Evolutionary conservation across 2,888 invertebrate genomes (phyloP), one percentile per base, ranked within the genome.

Genomic region (Alsophila aescularia): DNA sequence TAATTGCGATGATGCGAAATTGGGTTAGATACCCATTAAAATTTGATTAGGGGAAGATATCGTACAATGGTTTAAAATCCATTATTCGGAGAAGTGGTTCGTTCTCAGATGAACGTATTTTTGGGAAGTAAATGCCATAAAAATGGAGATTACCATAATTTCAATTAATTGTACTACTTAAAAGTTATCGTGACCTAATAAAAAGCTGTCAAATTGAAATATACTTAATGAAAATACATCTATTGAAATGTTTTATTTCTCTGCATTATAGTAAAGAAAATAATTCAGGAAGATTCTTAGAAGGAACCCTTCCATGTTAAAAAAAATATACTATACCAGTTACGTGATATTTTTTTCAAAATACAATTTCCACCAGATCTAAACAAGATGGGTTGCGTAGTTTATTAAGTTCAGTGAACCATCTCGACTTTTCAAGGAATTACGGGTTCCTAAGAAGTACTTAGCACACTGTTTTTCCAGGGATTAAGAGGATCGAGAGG

Each of bases 1-100:
- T 53, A 53, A 53, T 53, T 53, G 16, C 13, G 35, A 41, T 42
- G 47, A 53, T 47, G 29, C 9, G 18, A 43, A 43, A 41, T 41
- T 40, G 43, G 45, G 45, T 12, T 40, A 21, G 16, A 37, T 37
- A 29, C 10, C 29, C 10, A 29, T 29, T 27, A 4, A 9, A 27
- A 27, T 9, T 27, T 27, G 1, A 29, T 10, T 21, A 8, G 2
- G 9, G 3, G 27, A 27, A 9, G 2, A 29, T 29, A 29, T 32
- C 13, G 32, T 12, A 6, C 2, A 29, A n/a, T 29, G 10, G 29
- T 29, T 29, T n/a, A 2, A 32, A 32, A 32, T 32, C 13, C 12
- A 12, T 12, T 32, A 32, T 12, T 29, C 5, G 7, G 4, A 21
- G 29, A 29, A 29, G 29, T 4, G 9, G 9, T 10, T n/a, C n/a